These are phyloP conservation scores for Leucoma salicis DNA, from an alignment of 2,888 invertebrate species.

Conservation along the genomic window DNA sequence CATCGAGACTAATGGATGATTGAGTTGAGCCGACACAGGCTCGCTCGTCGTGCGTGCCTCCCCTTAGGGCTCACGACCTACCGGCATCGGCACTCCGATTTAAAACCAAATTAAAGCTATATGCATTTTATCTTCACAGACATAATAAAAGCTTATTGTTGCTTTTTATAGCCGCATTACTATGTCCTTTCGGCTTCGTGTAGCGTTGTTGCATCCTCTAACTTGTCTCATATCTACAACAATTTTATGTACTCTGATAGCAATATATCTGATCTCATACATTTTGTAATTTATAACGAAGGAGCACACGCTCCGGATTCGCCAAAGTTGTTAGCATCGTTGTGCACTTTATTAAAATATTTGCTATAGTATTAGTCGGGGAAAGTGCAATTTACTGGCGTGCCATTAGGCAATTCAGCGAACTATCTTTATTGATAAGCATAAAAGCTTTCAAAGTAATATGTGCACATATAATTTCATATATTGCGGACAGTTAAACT, in stretches of 20 bases:
- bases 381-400: constrained; percentile 3
- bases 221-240: too few relatives aligned
- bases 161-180: constrained; percentile 45
- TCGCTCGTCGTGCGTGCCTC: not conserved
- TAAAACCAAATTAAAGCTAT: constrained; percentile 52
- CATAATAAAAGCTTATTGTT: constrained; percentile 68
- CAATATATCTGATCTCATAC: too few relatives aligned
- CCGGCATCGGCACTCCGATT: constrained; percentile 17
- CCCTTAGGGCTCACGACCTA: not conserved
- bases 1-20: constrained; percentile 75
- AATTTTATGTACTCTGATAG: too few relatives aligned
- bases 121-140: constrained; percentile 62
- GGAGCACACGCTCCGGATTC: too few relatives aligned
- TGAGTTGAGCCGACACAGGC: constrained; percentile 25
- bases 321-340: too few relatives aligned
- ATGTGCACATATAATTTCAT: constrained; percentile 24
- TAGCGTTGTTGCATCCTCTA: too few relatives aligned
- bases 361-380: too few relatives aligned
- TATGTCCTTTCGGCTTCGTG: too few relatives aligned
- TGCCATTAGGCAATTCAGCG: constrained; percentile 20
- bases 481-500: constrained; percentile 25
- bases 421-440: constrained; percentile 27
- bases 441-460: constrained; percentile 39
- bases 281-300: too few relatives aligned
- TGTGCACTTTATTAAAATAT: too few relatives aligned